Percentiles rank a stretch among this genome's conserved stretches.
Conservation (phyloP, 2,888 invertebrate genomes). For the Acleris cristana region DNA sequence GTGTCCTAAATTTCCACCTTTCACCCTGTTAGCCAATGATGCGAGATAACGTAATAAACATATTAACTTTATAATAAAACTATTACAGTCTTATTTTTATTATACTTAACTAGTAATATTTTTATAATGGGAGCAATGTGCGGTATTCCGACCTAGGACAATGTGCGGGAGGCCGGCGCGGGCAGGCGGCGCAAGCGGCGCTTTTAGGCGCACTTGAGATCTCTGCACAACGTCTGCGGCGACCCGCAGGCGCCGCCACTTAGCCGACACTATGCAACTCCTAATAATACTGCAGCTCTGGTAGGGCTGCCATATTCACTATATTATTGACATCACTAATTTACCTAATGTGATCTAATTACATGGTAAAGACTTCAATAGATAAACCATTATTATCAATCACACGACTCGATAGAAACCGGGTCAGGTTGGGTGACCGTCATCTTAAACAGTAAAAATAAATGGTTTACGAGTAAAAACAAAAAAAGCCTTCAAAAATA, state of each 20-base stretch:
- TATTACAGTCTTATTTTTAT: too few species aligned
- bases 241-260: conserved; percentile 46
- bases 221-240: conserved; percentile 43
- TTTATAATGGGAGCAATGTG: conserved; percentile 8
- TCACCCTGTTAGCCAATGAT: too few species aligned
- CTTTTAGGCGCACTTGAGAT: conserved; percentile 64
- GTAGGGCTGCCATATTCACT: conserved; percentile 25
- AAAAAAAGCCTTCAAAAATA: too few species aligned
- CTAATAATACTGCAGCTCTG: conserved; percentile 30
- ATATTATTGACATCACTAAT: background rate
- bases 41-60: too few species aligned
- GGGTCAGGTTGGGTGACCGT: too few species aligned
- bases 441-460: too few species aligned
- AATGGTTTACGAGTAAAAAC: too few species aligned
- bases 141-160: conserved; percentile 55
- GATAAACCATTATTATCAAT: too few species aligned
- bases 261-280: conserved; percentile 37
- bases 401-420: too few species aligned
- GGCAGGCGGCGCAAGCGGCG: conserved; percentile 40
- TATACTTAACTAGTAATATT: background rate
- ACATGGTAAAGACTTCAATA: too few species aligned
- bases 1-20: too few species aligned
- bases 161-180: conserved; percentile 43
- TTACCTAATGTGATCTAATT: background rate
- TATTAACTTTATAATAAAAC: too few species aligned